These are phyloP conservation scores for Meteorus sp. DNA, from an alignment of 1,140 invertebrate genomes.

Conservation along the genomic window DNA sequence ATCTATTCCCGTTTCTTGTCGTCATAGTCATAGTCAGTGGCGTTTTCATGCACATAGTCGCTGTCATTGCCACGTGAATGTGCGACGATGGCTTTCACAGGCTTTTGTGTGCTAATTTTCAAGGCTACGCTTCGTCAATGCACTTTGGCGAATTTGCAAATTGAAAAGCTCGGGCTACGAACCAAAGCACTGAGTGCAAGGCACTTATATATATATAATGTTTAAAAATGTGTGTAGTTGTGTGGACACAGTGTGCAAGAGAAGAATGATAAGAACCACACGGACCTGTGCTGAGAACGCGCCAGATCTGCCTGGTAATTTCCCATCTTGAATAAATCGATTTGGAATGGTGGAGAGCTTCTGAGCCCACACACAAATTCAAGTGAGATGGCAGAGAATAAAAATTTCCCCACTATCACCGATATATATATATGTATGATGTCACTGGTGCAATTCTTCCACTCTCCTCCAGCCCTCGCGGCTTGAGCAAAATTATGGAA, in stretches of 20 bases:
- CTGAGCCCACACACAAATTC: neutral
- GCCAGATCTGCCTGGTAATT: conserved; percentile 24
- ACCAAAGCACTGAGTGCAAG: neutral
- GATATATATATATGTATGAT: too few relatives aligned
- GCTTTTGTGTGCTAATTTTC: conserved; percentile 30
- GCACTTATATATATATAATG: neutral
- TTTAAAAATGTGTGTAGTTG: neutral
- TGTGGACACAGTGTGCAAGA: too few relatives aligned
- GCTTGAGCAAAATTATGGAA: too few relatives aligned
- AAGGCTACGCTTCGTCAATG: conserved; percentile 23
- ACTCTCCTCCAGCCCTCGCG: too few relatives aligned
- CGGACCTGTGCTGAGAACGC: conserved; percentile 9
- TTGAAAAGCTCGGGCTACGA: conserved; percentile 24
- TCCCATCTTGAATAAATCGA: conserved; percentile 30
- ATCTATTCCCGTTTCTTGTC: too few relatives aligned
- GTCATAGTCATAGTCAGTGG: neutral
- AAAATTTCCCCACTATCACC: conserved; percentile 4
- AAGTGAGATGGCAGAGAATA: conserved; percentile 7
- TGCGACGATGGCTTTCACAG: too few relatives aligned
- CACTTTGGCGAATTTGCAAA: conserved; percentile 30
- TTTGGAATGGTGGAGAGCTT: conserved; percentile 25
- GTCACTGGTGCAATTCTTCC: too few relatives aligned
- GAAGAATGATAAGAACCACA: conserved; percentile 4
- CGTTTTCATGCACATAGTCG: neutral
- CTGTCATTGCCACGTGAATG: too few relatives aligned